These are phyloP conservation scores for Spodoptera littoralis DNA, from an alignment of 2,888 invertebrate species.

Conservation along the genomic window DNA sequence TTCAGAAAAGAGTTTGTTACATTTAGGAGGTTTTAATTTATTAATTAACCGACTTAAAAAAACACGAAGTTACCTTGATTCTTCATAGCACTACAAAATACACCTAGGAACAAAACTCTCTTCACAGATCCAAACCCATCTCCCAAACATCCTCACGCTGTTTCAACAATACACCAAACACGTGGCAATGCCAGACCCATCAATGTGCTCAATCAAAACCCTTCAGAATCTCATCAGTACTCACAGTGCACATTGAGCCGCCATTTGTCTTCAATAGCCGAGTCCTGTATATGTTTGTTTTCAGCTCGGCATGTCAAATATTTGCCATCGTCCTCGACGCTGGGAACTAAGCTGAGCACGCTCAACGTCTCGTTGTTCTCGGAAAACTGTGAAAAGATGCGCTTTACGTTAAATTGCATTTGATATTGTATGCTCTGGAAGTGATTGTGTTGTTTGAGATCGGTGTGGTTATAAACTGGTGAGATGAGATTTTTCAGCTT, in stretches of 20 bases:
- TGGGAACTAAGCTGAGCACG: conserved; percentile 94
- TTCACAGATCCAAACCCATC: background rate
- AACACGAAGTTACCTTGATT: no score
- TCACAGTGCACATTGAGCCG: conserved; percentile 96
- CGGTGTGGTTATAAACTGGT: conserved; percentile 26
- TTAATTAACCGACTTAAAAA: no score
- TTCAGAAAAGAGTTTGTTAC: no score
- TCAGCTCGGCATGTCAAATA: conserved; percentile 96
- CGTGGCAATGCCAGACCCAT: conserved; percentile 15
- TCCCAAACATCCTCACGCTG: background rate
- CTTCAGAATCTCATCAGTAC: conserved; percentile 72
- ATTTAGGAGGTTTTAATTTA: no score
- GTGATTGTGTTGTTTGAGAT: conserved; percentile 40
- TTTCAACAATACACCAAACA: conserved; percentile 5
- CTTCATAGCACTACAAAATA: no score
- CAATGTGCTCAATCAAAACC: conserved; percentile 26
- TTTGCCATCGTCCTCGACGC: conserved; percentile 96
- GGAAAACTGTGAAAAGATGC: conserved; percentile 90
- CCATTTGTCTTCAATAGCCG: conserved; percentile 96
- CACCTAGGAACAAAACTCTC: background rate
- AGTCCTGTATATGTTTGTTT: conserved; percentile 95
- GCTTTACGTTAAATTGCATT: conserved; percentile 53
- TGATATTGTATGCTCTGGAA: conserved; percentile 52
- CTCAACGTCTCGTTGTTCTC: conserved; percentile 95
- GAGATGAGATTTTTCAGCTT: conserved; percentile 12